Base-by-base conservation (phyloP, 2,113 vertebrate genomes). In the Psilopsiagon aymara region DNA sequence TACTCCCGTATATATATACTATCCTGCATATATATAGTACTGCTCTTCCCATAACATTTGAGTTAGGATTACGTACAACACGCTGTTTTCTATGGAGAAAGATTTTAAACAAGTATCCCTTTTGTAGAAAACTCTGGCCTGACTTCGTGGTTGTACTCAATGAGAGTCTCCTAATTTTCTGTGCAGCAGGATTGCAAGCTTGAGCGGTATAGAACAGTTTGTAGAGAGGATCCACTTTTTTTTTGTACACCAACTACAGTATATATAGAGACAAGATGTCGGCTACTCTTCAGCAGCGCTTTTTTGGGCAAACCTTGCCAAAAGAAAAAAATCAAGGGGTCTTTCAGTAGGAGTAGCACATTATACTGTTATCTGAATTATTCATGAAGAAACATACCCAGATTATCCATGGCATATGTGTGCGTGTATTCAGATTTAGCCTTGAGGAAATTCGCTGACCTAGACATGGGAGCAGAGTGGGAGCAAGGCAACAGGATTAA, bases 361-460 rank as follows among this genome's bases (percentile, higher is more conserved):
- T 59, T 53, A 19, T 86, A 41, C 37, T 89, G 82, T n/a, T 67
- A 59, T 80, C 63, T 77, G 70, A 88, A 91, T 93, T 96, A 87
- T 94, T 95, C 41, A 63, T 91, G 77, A 64, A 86, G 76, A 77
- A 82, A 37, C 39, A n/a, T 39, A 57, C 55, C 14, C 46, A 27
- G 75, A 41, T 82, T 86, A 68, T 90, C 74, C n/a, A 4, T 6
- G 16, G 70, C 41, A 23, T 66, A 70, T 74, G 59, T 59, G 76
- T 84, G 44, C 57, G 7, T 43, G 25, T 60, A 55, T 92, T 92
- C 70, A 82, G 49, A 79, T 94, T 68, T 92, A 92, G 83, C 57
- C 46, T 80, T 64, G 73, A 88, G 92, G 90, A 96, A 91, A 92
- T 89, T 76, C 69, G 84, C 96, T 97, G 94, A 91, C 80, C 91